Evolutionary conservation across 2,113 vertebrate species (phyloP).

Genomic region (Epinephelus moara): DNA sequence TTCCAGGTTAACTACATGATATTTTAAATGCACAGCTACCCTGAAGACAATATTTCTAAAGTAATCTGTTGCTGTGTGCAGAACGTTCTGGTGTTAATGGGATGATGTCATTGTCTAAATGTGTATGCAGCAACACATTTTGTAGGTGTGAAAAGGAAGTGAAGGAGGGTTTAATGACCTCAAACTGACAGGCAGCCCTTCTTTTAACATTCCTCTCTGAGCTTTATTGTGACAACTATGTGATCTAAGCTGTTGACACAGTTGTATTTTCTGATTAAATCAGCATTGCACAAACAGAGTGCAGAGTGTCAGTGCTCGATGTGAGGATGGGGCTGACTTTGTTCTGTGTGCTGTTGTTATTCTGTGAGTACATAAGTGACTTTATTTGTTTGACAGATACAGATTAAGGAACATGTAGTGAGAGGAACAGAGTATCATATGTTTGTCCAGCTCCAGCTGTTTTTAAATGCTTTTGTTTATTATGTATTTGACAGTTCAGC

Average conservation of each 20-base stretch:
- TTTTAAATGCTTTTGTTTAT: background rate
- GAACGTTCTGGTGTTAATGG: background rate
- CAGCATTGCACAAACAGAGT: no score
- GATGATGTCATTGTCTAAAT: background rate
- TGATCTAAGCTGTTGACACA: no score
- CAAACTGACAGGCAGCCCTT: background rate
- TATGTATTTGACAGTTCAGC: background rate
- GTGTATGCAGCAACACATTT: background rate
- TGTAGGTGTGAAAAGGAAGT: background rate
- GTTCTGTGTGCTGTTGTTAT: background rate
- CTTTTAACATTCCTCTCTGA: no score
- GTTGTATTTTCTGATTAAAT: no score
- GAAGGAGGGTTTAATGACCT: no score
- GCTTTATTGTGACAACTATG: no score
- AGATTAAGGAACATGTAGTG: background rate
- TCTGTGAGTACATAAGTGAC: conserved; percentile 19
- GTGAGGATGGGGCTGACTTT: conserved; percentile 7
- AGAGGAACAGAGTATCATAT: background rate
- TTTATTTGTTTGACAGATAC: background rate
- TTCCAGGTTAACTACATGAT: no score
- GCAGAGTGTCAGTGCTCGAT: no score
- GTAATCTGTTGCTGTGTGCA: background rate
- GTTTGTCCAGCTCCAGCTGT: no score
- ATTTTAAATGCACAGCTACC: no score
- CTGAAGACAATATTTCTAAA: background rate